These are phyloP conservation scores for Arion vulgaris DNA, from an alignment of 1,140 invertebrate genomes.

Conservation along the genomic window DNA sequence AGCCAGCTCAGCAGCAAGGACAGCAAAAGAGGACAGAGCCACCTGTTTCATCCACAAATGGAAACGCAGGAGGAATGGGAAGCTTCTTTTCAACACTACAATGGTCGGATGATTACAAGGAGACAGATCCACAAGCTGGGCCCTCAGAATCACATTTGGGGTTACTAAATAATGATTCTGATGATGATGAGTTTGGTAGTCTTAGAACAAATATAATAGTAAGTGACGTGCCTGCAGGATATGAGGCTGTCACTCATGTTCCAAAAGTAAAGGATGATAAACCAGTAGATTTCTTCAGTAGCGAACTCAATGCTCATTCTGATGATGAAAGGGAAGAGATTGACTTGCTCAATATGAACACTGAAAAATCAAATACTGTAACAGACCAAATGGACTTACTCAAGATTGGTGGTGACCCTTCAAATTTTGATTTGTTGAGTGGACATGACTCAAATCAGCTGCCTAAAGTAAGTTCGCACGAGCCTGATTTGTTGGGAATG, in stretches of 20 bases:
- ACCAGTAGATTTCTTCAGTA: conserved; percentile 29
- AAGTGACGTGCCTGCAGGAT: conserved; percentile 31
- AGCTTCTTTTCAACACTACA: conserved; percentile 63
- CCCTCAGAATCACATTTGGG: conserved; percentile 39
- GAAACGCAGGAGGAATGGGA: conserved; percentile 34
- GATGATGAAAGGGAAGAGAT: neutral
- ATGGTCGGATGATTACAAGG: conserved; percentile 48
- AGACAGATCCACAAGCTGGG: neutral
- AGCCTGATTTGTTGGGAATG: conserved; percentile 28
- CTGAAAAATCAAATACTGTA: neutral
- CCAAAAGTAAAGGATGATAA: neutral
- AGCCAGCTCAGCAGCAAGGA: conserved; percentile 14
- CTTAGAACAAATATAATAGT: conserved; percentile 38
- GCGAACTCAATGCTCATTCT: conserved; percentile 31
- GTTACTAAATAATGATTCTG: conserved; percentile 47
- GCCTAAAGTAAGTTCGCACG: conserved; percentile 8
- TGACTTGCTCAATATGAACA: conserved; percentile 14
- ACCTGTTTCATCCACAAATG: conserved; percentile 35
- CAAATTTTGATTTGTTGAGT: conserved; percentile 79
- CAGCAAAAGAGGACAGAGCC: conserved; percentile 29
- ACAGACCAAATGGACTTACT: conserved; percentile 50
- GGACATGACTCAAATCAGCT: conserved; percentile 26
- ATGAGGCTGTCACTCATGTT: conserved; percentile 12
- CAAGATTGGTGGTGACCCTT: conserved; percentile 53
- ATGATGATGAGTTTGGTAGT: conserved; percentile 62